Conservation (phyloP, 2,888 invertebrate genomes). For the Reticulitermes lucifugus region DNA sequence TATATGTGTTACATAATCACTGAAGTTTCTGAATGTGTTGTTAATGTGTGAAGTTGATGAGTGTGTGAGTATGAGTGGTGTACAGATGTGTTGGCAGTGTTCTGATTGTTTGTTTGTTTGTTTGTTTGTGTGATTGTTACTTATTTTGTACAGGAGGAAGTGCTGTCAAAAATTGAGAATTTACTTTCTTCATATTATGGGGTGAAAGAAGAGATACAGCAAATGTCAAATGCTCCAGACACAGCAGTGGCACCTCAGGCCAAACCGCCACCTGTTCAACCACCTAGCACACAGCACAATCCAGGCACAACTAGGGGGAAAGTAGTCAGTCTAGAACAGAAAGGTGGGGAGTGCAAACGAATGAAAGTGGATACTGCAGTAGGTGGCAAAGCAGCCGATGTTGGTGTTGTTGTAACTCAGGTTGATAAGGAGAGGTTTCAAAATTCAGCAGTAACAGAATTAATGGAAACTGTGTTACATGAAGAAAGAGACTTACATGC, state of each 20-base stretch:
- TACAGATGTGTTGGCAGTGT: no score
- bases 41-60: no score
- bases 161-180: slow-evolving; percentile 57
- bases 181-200: slow-evolving; percentile 58
- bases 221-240: not conserved
- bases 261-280: not conserved
- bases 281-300: not conserved
- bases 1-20: no score
- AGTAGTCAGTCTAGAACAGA: not conserved
- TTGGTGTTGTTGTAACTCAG: not conserved
- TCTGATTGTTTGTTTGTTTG: no score
- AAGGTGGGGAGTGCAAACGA: not conserved
- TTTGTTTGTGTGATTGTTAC: no score
- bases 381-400: not conserved
- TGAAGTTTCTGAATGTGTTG: no score
- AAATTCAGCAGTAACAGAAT: not conserved
- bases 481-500: not conserved
- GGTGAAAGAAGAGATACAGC: not conserved
- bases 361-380: slow-evolving; percentile 11
- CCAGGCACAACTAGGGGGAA: not conserved
- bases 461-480: not conserved
- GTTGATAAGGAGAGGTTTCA: not conserved
- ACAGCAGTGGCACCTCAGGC: not conserved
- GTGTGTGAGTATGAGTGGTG: no score
- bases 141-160: slow-evolving; percentile 53